Evolutionary conservation across 2,113 vertebrate species (phyloP), one percentile per base, ranked within the genome.

Genomic region (Xenopus borealis): DNA sequence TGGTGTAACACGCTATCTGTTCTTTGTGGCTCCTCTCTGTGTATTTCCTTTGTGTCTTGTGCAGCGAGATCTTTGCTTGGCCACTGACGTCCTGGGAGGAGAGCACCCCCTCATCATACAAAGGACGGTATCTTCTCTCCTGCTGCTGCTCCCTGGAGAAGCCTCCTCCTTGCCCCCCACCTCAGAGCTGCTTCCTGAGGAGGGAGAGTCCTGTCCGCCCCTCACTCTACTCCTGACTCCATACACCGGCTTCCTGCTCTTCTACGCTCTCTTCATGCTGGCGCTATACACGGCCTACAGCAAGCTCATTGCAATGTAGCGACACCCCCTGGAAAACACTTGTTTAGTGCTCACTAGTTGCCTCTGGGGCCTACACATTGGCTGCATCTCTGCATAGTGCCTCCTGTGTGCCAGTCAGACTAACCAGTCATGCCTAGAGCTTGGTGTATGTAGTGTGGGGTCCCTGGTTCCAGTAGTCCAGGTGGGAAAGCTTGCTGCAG

Each of bases 21-120:
- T 27, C 53, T 18, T 10, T 19, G 3, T 12, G 10, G 10, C 58
- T 27, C 19, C 58, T 27, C 8, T 61, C 13, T 61, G 18, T 9
- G 9, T 23, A 11, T 61, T 12, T 27, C 19, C 19, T 18, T 47
- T 20, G n/a, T 50, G 8, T 50, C 19, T 50, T 27, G 33, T 58
- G 52, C 72, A 75, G 62, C 61, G 47, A 62, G 72, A 75, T 47
- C 64, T 75, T 4, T 75, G 72, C 72, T 75, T 59, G 45, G 65
- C 65, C 65, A 40, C 40, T 47, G 72, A 75, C 65, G 40, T 65
- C 72, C 68, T 20, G 65, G 65, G 14, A 40, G 33, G 17, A 2
- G 52, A 61, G 65, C 55, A 66, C 27, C 57, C 40, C 7, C 65
- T 20, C 27, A 13, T 50, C 46, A 27, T 75, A 14, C 65, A 62